phyloP scores from a whole-genome alignment of 1,140 invertebrate species.

The Zaprionus ghesquierei region DNA sequence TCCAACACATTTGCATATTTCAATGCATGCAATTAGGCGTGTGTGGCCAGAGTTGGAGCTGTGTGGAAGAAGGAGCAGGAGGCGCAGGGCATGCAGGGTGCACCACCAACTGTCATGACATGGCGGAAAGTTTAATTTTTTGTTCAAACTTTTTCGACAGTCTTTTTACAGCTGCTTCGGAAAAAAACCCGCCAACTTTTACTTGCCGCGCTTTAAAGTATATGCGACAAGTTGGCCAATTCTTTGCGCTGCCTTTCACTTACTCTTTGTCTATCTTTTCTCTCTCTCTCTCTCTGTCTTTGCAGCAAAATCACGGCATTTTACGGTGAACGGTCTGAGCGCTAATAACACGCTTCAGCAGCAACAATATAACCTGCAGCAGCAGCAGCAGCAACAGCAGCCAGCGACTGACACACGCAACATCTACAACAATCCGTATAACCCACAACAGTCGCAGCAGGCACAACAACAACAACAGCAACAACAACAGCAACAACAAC shows the following conservation, averaged over 20 bases:
- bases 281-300: constrained; percentile 15
- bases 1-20: constrained; percentile 74
- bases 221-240: not conserved
- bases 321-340: constrained; percentile 76
- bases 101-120: constrained; percentile 46
- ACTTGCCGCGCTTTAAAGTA: not conserved
- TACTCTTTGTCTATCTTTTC: constrained; percentile 31
- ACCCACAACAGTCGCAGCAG: constrained; percentile 58
- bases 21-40: constrained; percentile 78
- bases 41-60: not conserved
- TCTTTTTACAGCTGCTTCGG: not conserved
- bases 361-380: constrained; percentile 68
- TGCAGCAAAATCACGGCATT: constrained; percentile 78
- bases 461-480: constrained; percentile 48
- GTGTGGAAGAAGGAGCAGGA: not conserved
- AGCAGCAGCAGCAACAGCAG: constrained; percentile 61
- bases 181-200: constrained; percentile 1
- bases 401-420: constrained; percentile 72
- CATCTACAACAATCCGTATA: constrained; percentile 79
- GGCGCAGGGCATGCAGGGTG: not conserved
- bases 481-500: constrained; percentile 48
- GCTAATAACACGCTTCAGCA: constrained; percentile 77
- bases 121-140: constrained; percentile 49
- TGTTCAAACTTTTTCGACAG: constrained; percentile 31
- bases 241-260: not conserved